Evolutionary conservation across 2,113 vertebrate species (phyloP), one percentile per base, ranked within the genome.

Genomic region (Nyctereutes procyonoides): DNA sequence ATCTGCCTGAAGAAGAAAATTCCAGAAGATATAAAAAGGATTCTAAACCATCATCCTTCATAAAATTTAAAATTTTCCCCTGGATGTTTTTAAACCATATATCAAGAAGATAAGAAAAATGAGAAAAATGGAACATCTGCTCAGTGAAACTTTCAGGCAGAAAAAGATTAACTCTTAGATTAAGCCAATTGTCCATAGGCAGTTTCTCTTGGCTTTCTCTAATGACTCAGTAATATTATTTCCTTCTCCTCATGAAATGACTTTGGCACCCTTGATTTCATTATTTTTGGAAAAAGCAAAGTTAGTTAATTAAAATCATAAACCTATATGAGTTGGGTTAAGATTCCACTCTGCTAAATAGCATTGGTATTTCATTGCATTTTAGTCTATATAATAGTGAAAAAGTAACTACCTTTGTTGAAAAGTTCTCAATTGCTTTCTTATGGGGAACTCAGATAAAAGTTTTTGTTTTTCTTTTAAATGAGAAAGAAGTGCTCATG

Each of bases 81-180:
- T 96, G 63, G 60, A 86, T 85, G 2, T 69, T 81, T 92, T 85
- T 24, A 86, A 77, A 76, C 32, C 13, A 30, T 81, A 88, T 93
- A 95, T 97, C 65, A 88, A 63, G 26, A 93, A 95, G 67, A 96
- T 88, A 89, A 97, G 87, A 93, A 95, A 97, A 71, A 95, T 62
- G 76, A 92, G 63, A 73, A 88, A 97, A 93, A 93, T 91, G 65
- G 20, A 84, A 79, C 77, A 96, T 97, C 56, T 95, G 88, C 16
- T 89, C 43, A 95, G 38, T 74, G 51, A 91, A 97, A 97, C 62
- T 95, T 93, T 93, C n/a, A 91, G 86, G 82, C 62, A 95, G 60
- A 86, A 94, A 96, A 95, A 74, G 84, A 94, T 85, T 63, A 74
- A 94, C n/a, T 94, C 63, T 88, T 80, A 55, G 84, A 92, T 95